Base-by-base conservation (phyloP, 2,888 invertebrate species). In the Ophonus ardosiacus region DNA sequence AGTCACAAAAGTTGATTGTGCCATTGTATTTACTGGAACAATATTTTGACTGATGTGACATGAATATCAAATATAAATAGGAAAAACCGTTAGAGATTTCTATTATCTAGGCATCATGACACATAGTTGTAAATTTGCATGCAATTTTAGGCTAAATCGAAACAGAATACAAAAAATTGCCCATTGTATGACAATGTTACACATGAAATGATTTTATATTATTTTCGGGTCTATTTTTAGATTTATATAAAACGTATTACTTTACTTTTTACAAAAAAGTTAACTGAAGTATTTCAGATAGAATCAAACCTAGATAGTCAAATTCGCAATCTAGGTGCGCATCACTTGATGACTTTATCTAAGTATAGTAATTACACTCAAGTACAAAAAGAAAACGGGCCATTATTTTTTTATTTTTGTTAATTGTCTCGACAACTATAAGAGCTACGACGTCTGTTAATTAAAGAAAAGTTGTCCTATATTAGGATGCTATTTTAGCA, bases 11-110 rank as follows among this genome's bases (percentile, higher is more conserved):
- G 40, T 7, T 71, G n/a, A 74, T 74, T 74, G 71, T 43, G 71
- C 18, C 71, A 74, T 74, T 4, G 8, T 40, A 43, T 43, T 13
- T 40, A 74, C 31, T 71, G 17, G 40, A 63, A 40, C 43, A 71
- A 38, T 71, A 43, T 38, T 71, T 38, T 71, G 43, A 17, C 15
- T 6, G 17, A 7, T 74, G 51, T 74, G 71, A 74, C 43, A 43
- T 74, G 71, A 40, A 74, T 74, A 74, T 40, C 8, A 74, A 74
- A 74, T 21, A 74, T 74, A 43, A 74, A 17, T 74, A 18, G 71
- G 15, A 74, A 74, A 31, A 43, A 40, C 71, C 71, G n/a, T 10
- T 74, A 43, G 7, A 40, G 18, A 74, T 43, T 18, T 15, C 38
- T 74, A 6, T 17, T 43, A 43, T 31, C 68, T 24, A 63, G 13